Conservation (phyloP, 1,140 invertebrate genomes). For the Hyles euphorbiae region DNA sequence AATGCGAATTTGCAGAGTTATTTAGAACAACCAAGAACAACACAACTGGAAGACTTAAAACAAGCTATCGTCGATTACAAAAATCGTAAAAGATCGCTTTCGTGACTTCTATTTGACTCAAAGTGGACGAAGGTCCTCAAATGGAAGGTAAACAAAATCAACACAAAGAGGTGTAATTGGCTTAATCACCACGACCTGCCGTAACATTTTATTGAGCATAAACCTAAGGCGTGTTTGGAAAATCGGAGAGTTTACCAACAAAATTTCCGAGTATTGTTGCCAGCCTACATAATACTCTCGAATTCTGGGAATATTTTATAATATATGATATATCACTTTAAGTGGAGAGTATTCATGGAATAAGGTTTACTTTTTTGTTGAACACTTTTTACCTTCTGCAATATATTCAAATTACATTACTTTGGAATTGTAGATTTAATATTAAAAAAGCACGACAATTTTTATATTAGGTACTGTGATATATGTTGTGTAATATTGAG, state of each 20-base stretch:
- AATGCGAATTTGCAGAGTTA: no score
- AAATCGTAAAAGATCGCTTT: background rate
- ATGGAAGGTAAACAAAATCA: conserved; percentile 33
- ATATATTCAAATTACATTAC: no score
- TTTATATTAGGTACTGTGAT: no score
- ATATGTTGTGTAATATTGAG: no score
- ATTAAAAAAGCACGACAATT: no score
- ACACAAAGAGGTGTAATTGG: conserved; percentile 46
- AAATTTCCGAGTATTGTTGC: conserved; percentile 3
- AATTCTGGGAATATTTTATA: no score
- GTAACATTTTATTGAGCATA: conserved; percentile 52
- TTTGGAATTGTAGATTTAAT: no score
- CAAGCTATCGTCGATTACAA: no score
- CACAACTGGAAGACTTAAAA: no score
- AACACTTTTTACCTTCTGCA: background rate
- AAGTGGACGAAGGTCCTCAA: conserved; percentile 10
- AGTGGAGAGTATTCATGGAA: no score
- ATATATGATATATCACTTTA: no score
- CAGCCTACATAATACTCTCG: background rate
- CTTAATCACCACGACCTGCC: conserved; percentile 43
- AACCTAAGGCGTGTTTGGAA: conserved; percentile 46
- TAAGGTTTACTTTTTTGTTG: background rate
- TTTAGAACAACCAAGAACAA: no score
- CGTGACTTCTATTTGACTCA: background rate
- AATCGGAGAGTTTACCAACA: conserved; percentile 28